Conservation (phyloP, 1,140 invertebrate species). For the Drosophila littoralis region DNA sequence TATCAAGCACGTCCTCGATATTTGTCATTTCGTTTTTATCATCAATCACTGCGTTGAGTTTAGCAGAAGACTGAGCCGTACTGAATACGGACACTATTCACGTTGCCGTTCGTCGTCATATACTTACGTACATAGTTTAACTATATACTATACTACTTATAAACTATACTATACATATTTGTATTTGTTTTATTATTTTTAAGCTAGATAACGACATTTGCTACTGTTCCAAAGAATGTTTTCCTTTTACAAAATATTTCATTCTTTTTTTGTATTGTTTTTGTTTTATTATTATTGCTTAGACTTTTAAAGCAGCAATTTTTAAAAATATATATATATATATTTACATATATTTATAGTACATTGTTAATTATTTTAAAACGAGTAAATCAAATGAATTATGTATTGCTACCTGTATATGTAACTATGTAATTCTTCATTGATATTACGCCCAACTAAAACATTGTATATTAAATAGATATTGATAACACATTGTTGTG, state of each 20-base stretch:
- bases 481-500: constrained; percentile 76
- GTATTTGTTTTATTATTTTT: constrained; percentile 48
- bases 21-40: constrained; percentile 40
- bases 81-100: constrained; percentile 69
- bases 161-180: constrained; percentile 21
- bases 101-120: constrained; percentile 75
- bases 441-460: constrained; percentile 69
- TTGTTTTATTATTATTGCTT: constrained; percentile 55
- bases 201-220: constrained; percentile 53
- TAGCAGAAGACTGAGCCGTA: constrained; percentile 79
- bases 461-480: constrained; percentile 69
- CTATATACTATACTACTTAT: constrained; percentile 38
- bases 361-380: constrained; percentile 69
- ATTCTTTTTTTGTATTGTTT: constrained; percentile 40
- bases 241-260: constrained; percentile 34
- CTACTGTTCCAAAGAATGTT: constrained; percentile 73
- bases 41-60: constrained; percentile 58
- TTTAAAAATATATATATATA: constrained; percentile 23
- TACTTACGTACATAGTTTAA: constrained; percentile 63
- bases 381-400: constrained; percentile 58
- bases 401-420: constrained; percentile 32
- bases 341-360: constrained; percentile 20
- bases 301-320: constrained; percentile 52
- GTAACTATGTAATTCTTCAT: constrained; percentile 67
- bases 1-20: constrained; percentile 44